A percentile compares a stretch with the other conserved stretches of the same genome.
phyloP scores from a whole-genome alignment of 2,113 vertebrate genomes.

The Megaleporinus macrocephalus region DNA sequence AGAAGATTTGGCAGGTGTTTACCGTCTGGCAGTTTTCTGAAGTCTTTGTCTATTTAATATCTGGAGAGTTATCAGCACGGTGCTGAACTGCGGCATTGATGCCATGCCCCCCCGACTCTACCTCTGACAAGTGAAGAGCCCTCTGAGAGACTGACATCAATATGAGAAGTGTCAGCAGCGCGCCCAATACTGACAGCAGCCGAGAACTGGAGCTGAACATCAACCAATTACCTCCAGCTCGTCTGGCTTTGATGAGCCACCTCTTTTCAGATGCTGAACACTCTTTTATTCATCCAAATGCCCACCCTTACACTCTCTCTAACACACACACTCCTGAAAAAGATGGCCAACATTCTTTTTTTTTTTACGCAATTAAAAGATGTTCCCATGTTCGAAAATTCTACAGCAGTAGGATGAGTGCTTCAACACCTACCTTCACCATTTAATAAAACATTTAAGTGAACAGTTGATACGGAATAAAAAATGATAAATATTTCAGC shows the following conservation, averaged over 20 bases:
- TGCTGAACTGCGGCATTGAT: background rate
- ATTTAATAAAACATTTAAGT: no score
- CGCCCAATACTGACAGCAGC: background rate
- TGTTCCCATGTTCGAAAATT: background rate
- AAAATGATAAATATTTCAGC: background rate
- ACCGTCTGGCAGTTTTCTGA: background rate
- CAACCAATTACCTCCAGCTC: slow-evolving; percentile 14
- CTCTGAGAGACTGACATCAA: slow-evolving; percentile 28
- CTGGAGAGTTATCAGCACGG: background rate
- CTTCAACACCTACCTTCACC: no score
- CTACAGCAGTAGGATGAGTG: background rate
- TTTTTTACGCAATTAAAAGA: no score
- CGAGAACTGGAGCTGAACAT: background rate
- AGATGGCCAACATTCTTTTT: background rate
- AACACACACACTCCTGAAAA: background rate
- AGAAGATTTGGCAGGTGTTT: background rate
- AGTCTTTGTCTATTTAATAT: background rate
- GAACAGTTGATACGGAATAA: background rate
- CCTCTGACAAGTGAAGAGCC: slow-evolving; percentile 2
- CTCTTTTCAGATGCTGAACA: slow-evolving; percentile 5
- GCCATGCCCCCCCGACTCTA: no score
- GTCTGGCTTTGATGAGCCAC: background rate
- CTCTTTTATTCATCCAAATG: slow-evolving; percentile 12
- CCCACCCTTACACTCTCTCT: background rate
- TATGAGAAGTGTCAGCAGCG: background rate